Conservation (phyloP, 2,113 vertebrate species). For the Megaceryle maxima region DNA sequence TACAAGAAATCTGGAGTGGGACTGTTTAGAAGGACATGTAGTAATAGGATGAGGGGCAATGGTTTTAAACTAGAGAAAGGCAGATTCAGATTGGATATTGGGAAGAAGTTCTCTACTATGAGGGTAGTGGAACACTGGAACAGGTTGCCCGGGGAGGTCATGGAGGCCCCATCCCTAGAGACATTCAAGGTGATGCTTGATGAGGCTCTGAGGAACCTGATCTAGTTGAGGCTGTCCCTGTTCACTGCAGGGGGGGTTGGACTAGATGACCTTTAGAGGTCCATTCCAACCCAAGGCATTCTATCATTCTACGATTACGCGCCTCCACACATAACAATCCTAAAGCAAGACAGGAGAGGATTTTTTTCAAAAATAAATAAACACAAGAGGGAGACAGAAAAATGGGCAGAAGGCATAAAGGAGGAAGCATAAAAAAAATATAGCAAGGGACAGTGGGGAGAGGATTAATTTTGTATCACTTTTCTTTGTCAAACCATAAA, state of each 20-base stretch:
- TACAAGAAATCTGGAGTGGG: neutral
- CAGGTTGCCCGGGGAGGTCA: too few species aligned
- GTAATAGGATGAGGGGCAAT: neutral
- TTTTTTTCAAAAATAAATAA: neutral
- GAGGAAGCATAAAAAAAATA: conserved; percentile 33
- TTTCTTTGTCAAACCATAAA: conserved; percentile 59
- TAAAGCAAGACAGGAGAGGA: neutral
- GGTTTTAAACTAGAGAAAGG: neutral
- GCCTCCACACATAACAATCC: neutral
- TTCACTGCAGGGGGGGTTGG: too few species aligned
- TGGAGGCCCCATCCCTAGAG: too few species aligned
- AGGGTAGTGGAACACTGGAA: too few species aligned
- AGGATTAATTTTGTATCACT: conserved; percentile 40
- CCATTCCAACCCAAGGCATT: too few species aligned
- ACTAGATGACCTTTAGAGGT: too few species aligned
- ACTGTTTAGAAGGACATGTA: neutral
- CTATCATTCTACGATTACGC: too few species aligned
- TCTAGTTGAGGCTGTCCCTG: too few species aligned
- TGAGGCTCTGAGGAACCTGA: too few species aligned
- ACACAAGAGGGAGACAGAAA: neutral
- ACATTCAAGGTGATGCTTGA: too few species aligned
- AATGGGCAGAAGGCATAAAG: neutral
- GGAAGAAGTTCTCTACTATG: too few species aligned
- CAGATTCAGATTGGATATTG: neutral
- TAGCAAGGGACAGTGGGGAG: neutral